Evolutionary conservation across 1,140 invertebrate genomes (phyloP).

Genomic region (Heliothis subflexa): DNA sequence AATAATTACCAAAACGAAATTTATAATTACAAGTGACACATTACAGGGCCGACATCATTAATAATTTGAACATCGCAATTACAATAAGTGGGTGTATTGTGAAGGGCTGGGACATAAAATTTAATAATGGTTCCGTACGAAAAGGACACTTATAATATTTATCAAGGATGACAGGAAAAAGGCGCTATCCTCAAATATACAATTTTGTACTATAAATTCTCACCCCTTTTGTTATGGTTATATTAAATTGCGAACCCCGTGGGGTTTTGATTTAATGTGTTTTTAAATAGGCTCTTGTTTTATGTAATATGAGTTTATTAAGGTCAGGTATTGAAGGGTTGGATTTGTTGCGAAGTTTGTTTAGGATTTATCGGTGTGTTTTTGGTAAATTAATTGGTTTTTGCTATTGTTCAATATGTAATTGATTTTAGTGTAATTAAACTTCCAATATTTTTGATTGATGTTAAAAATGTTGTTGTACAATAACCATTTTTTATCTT

Average conservation of each 20-base stretch:
- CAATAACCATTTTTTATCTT: too few relatives aligned
- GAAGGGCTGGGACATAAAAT: conserved; percentile 48
- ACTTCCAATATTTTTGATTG: too few relatives aligned
- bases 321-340: conserved; percentile 31
- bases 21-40: conserved; percentile 26
- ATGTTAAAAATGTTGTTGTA: too few relatives aligned
- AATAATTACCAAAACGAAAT: conserved; percentile 14
- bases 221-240: conserved; percentile 43
- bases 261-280: conserved; percentile 37
- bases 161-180: conserved; percentile 45
- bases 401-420: neutral
- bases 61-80: conserved; percentile 47
- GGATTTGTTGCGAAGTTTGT: neutral
- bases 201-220: conserved; percentile 45
- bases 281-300: conserved; percentile 33
- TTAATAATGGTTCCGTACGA: conserved; percentile 44
- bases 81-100: conserved; percentile 47
- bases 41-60: conserved; percentile 32
- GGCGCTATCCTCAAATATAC: conserved; percentile 21
- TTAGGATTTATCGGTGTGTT: conserved; percentile 20
- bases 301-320: conserved; percentile 34
- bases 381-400: neutral
- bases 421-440: neutral
- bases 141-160: conserved; percentile 36
- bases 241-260: conserved; percentile 29